Conservation (phyloP, 2,888 invertebrate genomes). For the Patella ulyssiponensis region DNA sequence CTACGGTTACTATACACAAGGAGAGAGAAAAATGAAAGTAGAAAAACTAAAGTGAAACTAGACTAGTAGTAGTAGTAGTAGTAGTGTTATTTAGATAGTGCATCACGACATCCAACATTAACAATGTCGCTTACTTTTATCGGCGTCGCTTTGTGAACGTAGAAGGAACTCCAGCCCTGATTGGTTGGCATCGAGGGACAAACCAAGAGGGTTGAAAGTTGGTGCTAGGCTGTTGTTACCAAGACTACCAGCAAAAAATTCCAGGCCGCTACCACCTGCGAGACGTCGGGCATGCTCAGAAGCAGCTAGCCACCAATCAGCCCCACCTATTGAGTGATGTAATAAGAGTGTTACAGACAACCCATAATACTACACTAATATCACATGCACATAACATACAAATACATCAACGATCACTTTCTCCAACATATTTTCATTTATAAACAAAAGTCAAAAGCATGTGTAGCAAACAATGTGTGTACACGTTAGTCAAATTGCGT, state of each 20-base stretch:
- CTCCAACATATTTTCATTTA: too few relatives aligned
- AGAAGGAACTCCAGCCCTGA: slow-evolving; percentile 34
- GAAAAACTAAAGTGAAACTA: too few relatives aligned
- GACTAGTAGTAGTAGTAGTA: too few relatives aligned
- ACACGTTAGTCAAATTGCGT: too few relatives aligned
- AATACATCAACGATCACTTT: too few relatives aligned
- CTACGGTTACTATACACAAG: background rate
- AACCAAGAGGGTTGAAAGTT: slow-evolving; percentile 30
- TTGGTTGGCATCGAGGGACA: slow-evolving; percentile 19
- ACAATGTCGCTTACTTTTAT: slow-evolving; percentile 33
- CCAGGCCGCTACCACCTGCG: slow-evolving; percentile 32
- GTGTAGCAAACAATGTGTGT: too few relatives aligned
- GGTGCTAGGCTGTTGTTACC: slow-evolving; percentile 27
- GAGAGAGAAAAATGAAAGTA: background rate
- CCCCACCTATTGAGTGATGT: slow-evolving; percentile 44
- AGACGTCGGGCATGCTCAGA: slow-evolving; percentile 52
- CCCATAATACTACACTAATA: too few relatives aligned
- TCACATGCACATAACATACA: too few relatives aligned
- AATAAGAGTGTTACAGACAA: too few relatives aligned
- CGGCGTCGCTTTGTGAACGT: slow-evolving; percentile 27
- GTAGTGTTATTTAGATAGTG: background rate
- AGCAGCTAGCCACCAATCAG: slow-evolving; percentile 60
- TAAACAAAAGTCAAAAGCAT: too few relatives aligned
- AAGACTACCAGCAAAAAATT: slow-evolving; percentile 33
- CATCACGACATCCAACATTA: background rate